These are phyloP conservation scores for Chondrosia reniformis DNA, from an alignment of 37 sponge, comb jelly and placozoan species.

Conservation along the genomic window DNA sequence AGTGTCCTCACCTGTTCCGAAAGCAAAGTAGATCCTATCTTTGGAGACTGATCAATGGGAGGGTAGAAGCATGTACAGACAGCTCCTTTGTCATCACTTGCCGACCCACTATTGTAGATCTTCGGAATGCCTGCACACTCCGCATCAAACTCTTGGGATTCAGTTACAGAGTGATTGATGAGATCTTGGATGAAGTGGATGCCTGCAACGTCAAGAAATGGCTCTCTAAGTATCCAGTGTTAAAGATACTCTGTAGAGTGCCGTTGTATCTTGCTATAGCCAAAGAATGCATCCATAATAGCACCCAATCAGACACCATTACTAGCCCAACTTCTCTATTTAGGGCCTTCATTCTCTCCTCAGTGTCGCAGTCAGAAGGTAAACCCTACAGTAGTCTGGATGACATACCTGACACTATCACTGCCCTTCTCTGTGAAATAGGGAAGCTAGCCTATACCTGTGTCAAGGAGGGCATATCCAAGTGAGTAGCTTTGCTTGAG, in stretches of 20 bases:
- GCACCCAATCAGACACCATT: neutral
- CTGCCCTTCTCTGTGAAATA: no score
- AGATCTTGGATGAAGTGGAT: neutral
- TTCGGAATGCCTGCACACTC: constrained; percentile 5
- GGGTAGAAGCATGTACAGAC: neutral
- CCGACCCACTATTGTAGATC: neutral
- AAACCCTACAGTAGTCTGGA: no score
- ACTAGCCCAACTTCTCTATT: neutral
- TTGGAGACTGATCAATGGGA: neutral
- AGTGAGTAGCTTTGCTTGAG: no score
- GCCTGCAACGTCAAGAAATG: no score
- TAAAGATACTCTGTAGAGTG: neutral
- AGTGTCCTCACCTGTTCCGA: neutral
- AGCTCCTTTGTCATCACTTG: neutral
- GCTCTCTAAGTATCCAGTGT: neutral
- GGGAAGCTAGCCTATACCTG: no score
- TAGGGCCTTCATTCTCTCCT: constrained; percentile 3
- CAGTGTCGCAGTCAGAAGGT: neutral
- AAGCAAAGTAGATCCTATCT: neutral
- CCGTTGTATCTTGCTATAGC: constrained; percentile 4
- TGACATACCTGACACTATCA: no score
- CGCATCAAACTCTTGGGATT: neutral
- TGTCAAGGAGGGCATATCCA: no score
- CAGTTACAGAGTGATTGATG: neutral
- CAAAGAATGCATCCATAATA: neutral